Evolutionary conservation across 2,797 vertebrate species (phyloP).

Genomic region (Scolopax rusticola): DNA sequence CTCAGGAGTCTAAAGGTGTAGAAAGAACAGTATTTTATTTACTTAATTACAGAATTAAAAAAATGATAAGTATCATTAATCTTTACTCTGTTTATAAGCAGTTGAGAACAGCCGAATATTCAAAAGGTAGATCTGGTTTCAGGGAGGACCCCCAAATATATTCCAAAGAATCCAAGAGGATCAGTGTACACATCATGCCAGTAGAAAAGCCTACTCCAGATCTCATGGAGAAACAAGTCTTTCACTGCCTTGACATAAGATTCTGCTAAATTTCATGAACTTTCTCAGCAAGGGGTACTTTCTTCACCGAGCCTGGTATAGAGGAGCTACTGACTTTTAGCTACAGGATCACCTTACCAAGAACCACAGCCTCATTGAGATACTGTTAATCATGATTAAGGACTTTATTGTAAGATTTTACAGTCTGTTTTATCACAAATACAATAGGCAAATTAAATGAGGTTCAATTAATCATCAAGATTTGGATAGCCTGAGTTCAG

Average conservation of each 20-base stretch:
- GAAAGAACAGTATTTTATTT: not conserved
- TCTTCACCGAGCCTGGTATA: not conserved
- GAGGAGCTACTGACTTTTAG: not conserved
- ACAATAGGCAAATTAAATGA: constrained; percentile 1
- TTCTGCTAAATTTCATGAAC: not conserved
- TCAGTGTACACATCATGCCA: not conserved
- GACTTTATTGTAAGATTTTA: not conserved
- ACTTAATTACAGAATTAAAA: not conserved
- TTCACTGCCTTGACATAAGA: not conserved
- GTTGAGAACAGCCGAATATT: not conserved
- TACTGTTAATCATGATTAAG: not conserved
- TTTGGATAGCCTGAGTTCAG: not conserved
- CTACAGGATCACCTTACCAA: not conserved
- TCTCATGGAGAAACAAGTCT: not conserved
- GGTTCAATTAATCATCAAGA: constrained; percentile 33
- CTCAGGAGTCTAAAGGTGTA: not conserved
- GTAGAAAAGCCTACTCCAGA: not conserved
- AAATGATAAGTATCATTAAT: not conserved
- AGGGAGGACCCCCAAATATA: not conserved
- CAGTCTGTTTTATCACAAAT: constrained; percentile 2
- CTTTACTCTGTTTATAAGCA: not conserved
- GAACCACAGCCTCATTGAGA: not conserved
- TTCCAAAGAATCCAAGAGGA: not conserved
- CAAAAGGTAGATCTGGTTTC: not conserved
- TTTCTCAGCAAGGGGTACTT: not conserved